Conservation (phyloP, 2,888 invertebrate genomes). For the Harpalus rubripes region DNA sequence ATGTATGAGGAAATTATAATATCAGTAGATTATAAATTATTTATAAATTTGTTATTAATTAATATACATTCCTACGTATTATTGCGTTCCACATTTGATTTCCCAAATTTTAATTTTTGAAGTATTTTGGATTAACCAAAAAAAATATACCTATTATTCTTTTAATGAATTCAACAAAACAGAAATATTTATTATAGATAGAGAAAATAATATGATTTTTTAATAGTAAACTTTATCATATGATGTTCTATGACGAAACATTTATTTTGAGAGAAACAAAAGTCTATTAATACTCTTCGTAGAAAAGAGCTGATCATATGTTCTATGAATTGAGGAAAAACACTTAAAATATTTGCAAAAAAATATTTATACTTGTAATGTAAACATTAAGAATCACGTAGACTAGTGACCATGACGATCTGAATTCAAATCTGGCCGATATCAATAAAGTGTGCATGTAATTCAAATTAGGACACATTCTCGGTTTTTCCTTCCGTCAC, state of each 20-base stretch:
- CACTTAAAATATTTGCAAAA: neutral
- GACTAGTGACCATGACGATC: neutral
- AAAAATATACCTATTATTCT: neutral
- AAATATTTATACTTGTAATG: neutral
- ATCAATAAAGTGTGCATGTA: too few relatives aligned
- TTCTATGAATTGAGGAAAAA: conserved; percentile 1
- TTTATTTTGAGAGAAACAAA: neutral
- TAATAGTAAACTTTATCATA: neutral
- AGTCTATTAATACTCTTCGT: neutral
- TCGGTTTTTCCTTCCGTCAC: too few relatives aligned
- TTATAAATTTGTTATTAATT: neutral
- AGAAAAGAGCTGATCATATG: neutral
- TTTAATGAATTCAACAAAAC: too few relatives aligned
- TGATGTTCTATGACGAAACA: neutral
- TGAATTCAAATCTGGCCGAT: too few relatives aligned
- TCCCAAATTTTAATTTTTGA: neutral
- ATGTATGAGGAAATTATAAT: neutral
- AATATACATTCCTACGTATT: neutral
- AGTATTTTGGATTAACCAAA: neutral
- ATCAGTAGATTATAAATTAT: neutral
- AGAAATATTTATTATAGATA: too few relatives aligned
- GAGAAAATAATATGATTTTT: neutral
- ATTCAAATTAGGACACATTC: too few relatives aligned
- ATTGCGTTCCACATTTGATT: neutral
- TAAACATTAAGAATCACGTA: neutral